A percentile compares a stretch with the other conserved stretches of the same genome.
Conservation (phyloP, 1,140 invertebrate genomes). For the Uloborus diversus region DNA sequence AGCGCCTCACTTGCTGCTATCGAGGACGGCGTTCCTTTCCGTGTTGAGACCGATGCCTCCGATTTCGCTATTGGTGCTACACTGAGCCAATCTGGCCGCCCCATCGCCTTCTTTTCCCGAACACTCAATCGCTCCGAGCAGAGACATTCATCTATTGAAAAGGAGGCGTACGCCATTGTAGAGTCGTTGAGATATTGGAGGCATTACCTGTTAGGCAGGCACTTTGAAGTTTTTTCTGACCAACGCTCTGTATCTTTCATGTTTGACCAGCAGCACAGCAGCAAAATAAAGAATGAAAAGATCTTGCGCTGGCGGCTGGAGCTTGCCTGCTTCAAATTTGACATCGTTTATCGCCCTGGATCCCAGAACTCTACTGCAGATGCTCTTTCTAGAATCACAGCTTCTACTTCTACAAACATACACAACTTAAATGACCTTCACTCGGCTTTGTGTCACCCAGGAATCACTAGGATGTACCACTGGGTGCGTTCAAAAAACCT, state of each 20-base stretch:
- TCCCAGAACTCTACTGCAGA: background rate
- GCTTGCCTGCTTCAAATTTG: constrained; percentile 1
- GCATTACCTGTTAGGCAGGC: constrained; percentile 51
- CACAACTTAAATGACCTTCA: too few relatives aligned
- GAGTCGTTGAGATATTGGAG: constrained; percentile 53
- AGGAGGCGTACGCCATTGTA: constrained; percentile 57
- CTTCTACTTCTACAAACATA: too few relatives aligned
- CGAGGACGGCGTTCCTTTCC: background rate
- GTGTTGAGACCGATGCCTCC: constrained; percentile 43
- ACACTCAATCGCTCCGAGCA: too few relatives aligned
- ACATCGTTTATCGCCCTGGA: constrained; percentile 15
- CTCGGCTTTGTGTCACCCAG: too few relatives aligned
- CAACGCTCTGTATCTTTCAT: constrained; percentile 59
- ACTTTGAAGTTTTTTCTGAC: constrained; percentile 59
- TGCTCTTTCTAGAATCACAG: background rate
- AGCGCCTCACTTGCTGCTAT: constrained; percentile 22
- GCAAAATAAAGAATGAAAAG: constrained; percentile 61
- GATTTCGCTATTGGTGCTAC: constrained; percentile 58
- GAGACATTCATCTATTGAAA: constrained; percentile 52
- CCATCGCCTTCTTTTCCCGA: constrained; percentile 55
- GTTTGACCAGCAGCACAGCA: constrained; percentile 53
- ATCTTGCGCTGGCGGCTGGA: constrained; percentile 33
- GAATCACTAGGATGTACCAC: too few relatives aligned
- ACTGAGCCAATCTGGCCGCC: constrained; percentile 29
- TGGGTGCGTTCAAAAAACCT: too few relatives aligned